Evolutionary conservation across 2,888 invertebrate genomes (phyloP).

Genomic region (Callinectes sapidus): DNA sequence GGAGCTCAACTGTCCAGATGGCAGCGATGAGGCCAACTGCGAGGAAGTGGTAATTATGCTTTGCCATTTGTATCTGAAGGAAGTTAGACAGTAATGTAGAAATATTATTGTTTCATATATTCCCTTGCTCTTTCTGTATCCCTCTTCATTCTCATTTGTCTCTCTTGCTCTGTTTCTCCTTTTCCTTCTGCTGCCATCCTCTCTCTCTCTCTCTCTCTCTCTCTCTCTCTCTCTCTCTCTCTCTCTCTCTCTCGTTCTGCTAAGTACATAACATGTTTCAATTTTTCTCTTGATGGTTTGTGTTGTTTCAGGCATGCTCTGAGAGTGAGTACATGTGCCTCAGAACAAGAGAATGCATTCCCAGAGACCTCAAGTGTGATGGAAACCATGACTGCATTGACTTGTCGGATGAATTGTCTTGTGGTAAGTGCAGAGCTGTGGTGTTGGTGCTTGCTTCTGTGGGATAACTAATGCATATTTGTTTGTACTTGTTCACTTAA

Average conservation of each 20-base stretch:
- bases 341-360: slow-evolving; percentile 72
- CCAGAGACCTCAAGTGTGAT: slow-evolving; percentile 74
- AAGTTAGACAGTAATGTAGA: background rate
- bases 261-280: background rate
- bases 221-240: slow-evolving; percentile 1
- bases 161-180: background rate
- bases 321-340: slow-evolving; percentile 46
- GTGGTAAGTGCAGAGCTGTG: slow-evolving; percentile 72
- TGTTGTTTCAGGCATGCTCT: background rate
- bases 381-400: slow-evolving; percentile 75
- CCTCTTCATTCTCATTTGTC: background rate
- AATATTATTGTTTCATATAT: too few relatives aligned
- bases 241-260: background rate
- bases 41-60: slow-evolving; percentile 74
- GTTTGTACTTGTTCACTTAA: too few relatives aligned
- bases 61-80: background rate
- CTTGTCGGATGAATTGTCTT: slow-evolving; percentile 78
- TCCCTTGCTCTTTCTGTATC: background rate
- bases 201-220: slow-evolving; percentile 1
- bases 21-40: slow-evolving; percentile 90
- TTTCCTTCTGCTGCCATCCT: background rate
- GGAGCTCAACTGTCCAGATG: slow-evolving; percentile 81
- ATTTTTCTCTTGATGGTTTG: background rate
- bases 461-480: background rate
- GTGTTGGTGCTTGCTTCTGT: background rate